Base-by-base conservation (phyloP, 2,888 invertebrate genomes). In the Amblyjoppa proteus region DNA sequence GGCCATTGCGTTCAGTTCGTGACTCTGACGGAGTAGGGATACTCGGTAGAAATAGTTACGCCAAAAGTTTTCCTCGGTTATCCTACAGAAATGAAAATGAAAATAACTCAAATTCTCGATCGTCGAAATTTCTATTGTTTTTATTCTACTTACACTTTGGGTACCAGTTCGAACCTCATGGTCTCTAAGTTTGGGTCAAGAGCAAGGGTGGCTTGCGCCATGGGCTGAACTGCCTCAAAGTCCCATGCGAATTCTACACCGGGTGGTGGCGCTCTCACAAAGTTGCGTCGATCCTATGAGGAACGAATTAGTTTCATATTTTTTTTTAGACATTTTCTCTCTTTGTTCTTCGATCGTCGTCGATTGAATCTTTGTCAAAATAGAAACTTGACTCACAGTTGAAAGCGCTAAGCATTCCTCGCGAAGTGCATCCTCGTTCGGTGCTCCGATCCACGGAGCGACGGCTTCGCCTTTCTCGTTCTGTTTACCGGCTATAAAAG, bases 21-120 rank as follows among this genome's bases (percentile, higher is more conserved):
- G 98, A 90, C 99, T 99, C 95, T 99, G 99, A 94, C 99, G 98
- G 94, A 99, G 98, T 91, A 99, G 97, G 91, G 98, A 99, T 90
- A 99, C 98, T 94, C 99, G 98, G 95, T 99, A 99, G 95, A 99
- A 99, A 94, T 99, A 99, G 96, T 99, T 99, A 94, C 99, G 97
- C 99, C 99, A 99, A 95, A 99, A 99, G 94, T 97, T 97, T 95
- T 99, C 99, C 96, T 99, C 99, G 92, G 97, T 97, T 94, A 98
- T 98, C 91, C 98, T 98, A 95, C 76, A 81, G 86, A 78, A 81
- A 85, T 53, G 58, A 64, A 78, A 81, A 85, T 53, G 58, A 64
- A 38, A 61, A 16, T 3, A 51, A 34, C 56, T 73, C 34, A 38
- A 28, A 25, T 25, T 81, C 45, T 11, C 11, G 51, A 20, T 49